Percentiles rank a stretch among this genome's conserved stretches.
phyloP scores from a whole-genome alignment of 1,140 invertebrate species.

The Metaphire vulgaris region DNA sequence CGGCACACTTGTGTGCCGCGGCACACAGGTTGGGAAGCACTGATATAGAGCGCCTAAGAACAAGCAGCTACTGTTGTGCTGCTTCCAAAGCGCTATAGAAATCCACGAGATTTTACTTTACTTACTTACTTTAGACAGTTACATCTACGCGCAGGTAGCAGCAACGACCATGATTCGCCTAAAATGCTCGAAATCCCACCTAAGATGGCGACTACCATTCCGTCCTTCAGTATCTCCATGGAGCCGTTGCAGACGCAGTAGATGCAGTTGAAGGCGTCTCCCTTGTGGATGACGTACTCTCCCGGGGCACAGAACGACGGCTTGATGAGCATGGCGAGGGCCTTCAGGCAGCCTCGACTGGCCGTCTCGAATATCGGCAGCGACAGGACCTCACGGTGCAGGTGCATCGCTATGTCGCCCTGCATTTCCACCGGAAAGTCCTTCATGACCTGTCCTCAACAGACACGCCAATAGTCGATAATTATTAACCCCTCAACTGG shows the following conservation, averaged over 20 bases:
- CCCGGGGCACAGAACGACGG: slow-evolving; percentile 48
- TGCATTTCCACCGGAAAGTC: slow-evolving; percentile 92
- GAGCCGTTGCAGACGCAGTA: slow-evolving; percentile 50
- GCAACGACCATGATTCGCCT: no score
- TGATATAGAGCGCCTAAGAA: no score
- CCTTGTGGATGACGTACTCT: slow-evolving; percentile 48
- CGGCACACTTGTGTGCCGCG: no score
- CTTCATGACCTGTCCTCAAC: slow-evolving; percentile 70
- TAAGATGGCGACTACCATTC: slow-evolving; percentile 50
- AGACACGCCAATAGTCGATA: no score
- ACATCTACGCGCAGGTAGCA: no score
- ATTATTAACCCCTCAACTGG: no score
- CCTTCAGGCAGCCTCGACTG: slow-evolving; percentile 41
- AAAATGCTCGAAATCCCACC: no score
- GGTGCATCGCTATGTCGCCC: slow-evolving; percentile 89
- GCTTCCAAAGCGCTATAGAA: no score
- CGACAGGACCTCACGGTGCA: slow-evolving; percentile 87
- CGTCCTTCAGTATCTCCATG: slow-evolving; percentile 48
- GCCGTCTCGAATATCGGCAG: slow-evolving; percentile 85
- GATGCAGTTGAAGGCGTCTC: slow-evolving; percentile 48
- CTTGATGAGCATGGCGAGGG: slow-evolving; percentile 33
- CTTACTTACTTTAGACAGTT: no score
- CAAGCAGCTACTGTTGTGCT: no score
- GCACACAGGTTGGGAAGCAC: no score
- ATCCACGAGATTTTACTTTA: no score